Percentiles rank a stretch among this genome's conserved stretches.
These are phyloP conservation scores for Chrysotoxum bicinctum DNA, from an alignment of 2,888 invertebrate genomes.

Conservation along the genomic window DNA sequence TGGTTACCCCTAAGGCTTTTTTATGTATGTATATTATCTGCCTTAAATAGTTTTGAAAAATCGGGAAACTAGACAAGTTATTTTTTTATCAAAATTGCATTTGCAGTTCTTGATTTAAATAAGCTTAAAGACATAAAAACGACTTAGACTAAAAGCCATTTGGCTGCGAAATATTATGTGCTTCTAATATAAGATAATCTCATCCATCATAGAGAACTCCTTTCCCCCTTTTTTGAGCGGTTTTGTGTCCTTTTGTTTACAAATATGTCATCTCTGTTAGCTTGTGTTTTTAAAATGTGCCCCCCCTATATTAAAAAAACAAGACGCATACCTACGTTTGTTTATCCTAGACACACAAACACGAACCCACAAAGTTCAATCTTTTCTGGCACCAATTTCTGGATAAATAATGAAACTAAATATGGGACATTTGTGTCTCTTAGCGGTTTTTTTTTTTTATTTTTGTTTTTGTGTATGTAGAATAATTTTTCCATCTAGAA, in stretches of 20 bases:
- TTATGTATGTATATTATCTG: too few relatives aligned
- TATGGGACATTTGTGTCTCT: constrained; percentile 47
- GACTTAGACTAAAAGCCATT: too few relatives aligned
- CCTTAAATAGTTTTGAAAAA: too few relatives aligned
- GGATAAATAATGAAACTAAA: constrained; percentile 61
- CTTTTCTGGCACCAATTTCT: constrained; percentile 65
- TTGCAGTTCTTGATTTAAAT: too few relatives aligned
- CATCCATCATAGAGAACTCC: constrained; percentile 61
- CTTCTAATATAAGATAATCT: constrained; percentile 17
- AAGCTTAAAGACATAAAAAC: too few relatives aligned
- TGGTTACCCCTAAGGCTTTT: too few relatives aligned
- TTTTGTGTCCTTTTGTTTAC: constrained; percentile 40
- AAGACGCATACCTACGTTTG: neutral
- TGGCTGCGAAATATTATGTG: neutral
- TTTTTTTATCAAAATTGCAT: too few relatives aligned
- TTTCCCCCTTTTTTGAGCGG: constrained; percentile 15
- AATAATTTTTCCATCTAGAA: neutral
- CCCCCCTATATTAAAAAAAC: neutral
- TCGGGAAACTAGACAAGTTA: too few relatives aligned
- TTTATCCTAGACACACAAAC: neutral
- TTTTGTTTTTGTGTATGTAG: neutral
- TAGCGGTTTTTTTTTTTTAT: constrained; percentile 10
- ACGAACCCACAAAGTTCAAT: constrained; percentile 20
- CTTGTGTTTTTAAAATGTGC: constrained; percentile 47
- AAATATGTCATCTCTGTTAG: constrained; percentile 55